Base-by-base conservation (phyloP, 2,113 vertebrate genomes). In the Melanostigma gelatinosum region DNA sequence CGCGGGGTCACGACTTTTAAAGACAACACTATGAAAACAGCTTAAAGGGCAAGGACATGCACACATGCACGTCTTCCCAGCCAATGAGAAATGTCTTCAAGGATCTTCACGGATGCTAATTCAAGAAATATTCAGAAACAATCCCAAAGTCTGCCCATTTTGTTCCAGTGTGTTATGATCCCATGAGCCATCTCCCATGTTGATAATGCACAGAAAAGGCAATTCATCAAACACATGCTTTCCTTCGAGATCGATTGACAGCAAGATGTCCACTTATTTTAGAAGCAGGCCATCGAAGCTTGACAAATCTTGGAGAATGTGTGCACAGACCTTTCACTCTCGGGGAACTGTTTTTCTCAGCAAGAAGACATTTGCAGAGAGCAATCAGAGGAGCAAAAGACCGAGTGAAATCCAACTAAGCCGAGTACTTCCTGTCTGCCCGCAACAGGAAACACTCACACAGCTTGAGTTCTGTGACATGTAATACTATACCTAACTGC, bases 381-480 rank as follows among this genome's bases (percentile, higher is more conserved):
- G 86, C 54, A 87, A 83, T 83, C 73, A 66, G 77, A 78, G 34
- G 73, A 85, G 79, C 68, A 55, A 18, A 80, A 92, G 70, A 50
- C 72, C 79, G 44, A 85, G 82, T 66, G 84, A 94, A 94, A 89
- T 87, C 80, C 62, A 82, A 89, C 85, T 77, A 73, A 84, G 79
- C 82, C 22, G 77, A 92, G 87, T 82, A 87, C 90, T 95, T 95
- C 95, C 95, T 94, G 93, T 92, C 89, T 91, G 68, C 67, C 60
- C 36, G 60, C 84, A 77, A 94, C 94, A 94, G 94, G 95, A 95
- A 95, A 93, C 91, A 79, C 89, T 93, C 84, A 48, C 88, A 78
- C 89, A 89, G 88, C 88, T 86, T 90, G 85, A 88, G 72, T 79
- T 87, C 88, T 69, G 77, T 67, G 81, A 90, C 88, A 77, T 80